Percentiles rank a stretch among this genome's conserved stretches.
Conservation (phyloP, 2,888 invertebrate genomes). For the Aquatica leii region DNA sequence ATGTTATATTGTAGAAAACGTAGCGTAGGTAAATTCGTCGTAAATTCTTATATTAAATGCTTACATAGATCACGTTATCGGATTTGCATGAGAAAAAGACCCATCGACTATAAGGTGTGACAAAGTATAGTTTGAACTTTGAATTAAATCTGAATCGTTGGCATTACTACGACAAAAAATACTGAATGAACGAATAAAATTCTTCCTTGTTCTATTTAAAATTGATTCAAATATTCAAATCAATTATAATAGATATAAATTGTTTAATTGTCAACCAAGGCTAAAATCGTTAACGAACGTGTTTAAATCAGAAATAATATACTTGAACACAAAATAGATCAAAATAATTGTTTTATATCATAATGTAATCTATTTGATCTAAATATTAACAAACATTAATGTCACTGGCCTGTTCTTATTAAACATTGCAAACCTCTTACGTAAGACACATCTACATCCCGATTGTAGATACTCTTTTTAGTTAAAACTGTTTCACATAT, state of each 20-base stretch:
- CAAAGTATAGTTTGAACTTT: no score
- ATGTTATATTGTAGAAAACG: no score
- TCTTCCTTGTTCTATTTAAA: not conserved
- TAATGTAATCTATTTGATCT: slow-evolving; percentile 8
- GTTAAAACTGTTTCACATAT: slow-evolving; percentile 33
- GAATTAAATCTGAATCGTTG: no score
- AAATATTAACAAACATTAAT: not conserved
- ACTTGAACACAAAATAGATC: not conserved
- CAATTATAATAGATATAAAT: slow-evolving; percentile 5
- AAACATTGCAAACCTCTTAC: slow-evolving; percentile 27
- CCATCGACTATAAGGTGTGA: no score
- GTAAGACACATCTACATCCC: slow-evolving; percentile 19
- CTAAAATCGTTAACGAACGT: not conserved
- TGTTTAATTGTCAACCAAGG: slow-evolving; percentile 7
- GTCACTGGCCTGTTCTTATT: slow-evolving; percentile 12
- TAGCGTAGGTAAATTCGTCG: no score
- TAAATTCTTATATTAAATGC: no score
- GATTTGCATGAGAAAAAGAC: no score
- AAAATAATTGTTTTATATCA: slow-evolving; percentile 9
- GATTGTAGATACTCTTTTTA: slow-evolving; percentile 19
- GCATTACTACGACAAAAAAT: no score
- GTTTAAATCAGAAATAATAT: not conserved
- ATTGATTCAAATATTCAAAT: not conserved
- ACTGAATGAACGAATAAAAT: no score
- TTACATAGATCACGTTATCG: no score